Conservation (phyloP, 2,113 vertebrate genomes). For the Takifugu flavidus region DNA sequence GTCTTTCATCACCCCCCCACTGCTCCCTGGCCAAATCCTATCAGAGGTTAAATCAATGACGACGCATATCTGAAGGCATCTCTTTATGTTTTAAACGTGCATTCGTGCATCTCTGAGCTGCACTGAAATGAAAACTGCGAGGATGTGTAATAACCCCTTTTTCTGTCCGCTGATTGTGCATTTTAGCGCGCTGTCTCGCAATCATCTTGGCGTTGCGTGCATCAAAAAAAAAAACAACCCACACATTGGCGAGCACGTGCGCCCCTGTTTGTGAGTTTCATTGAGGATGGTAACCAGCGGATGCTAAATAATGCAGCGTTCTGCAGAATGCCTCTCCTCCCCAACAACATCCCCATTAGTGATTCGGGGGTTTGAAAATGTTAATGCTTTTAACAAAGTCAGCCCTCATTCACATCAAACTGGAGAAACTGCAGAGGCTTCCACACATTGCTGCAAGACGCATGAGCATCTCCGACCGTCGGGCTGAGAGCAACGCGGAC, state of each 20-base stretch:
- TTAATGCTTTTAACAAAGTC: constrained; percentile 70
- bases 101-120: constrained; percentile 8
- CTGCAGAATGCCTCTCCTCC: constrained; percentile 61
- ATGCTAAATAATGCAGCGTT: constrained; percentile 66
- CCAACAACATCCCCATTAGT: constrained; percentile 61
- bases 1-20: constrained; percentile 65
- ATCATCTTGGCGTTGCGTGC: constrained; percentile 31
- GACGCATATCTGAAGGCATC: constrained; percentile 16
- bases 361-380: constrained; percentile 66
- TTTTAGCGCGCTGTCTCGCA: constrained; percentile 24
- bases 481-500: neutral
- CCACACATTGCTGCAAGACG: constrained; percentile 13
- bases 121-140: constrained; percentile 3
- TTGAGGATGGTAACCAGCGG: constrained; percentile 50
- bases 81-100: constrained; percentile 9
- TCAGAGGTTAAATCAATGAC: constrained; percentile 58
- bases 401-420: constrained; percentile 55
- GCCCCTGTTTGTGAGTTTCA: constrained; percentile 8
- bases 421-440: constrained; percentile 22
- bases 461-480: constrained; percentile 1
- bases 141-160: constrained; percentile 15
- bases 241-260: constrained; percentile 18
- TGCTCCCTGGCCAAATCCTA: constrained; percentile 43
- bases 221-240: constrained; percentile 22
- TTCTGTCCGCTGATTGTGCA: constrained; percentile 8